Evolutionary conservation across 2,797 vertebrate species (phyloP).

Genomic region (Tinamus major): DNA sequence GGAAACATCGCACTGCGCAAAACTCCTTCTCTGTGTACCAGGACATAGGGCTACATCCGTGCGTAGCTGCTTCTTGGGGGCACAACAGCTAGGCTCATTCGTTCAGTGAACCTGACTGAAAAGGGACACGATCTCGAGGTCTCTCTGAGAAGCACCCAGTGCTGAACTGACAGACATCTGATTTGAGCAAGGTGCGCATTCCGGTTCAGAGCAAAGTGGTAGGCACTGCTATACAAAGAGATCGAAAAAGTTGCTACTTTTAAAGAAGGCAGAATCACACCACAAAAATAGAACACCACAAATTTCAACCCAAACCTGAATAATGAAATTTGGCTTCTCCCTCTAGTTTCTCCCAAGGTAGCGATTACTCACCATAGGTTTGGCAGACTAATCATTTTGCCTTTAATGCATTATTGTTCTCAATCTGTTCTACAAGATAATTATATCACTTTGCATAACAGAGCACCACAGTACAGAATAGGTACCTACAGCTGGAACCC

Average conservation of each 20-base stretch:
- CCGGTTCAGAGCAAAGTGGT: background rate
- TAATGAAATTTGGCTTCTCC: background rate
- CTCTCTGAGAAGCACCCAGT: background rate
- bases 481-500: background rate
- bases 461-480: background rate
- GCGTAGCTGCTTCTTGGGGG: background rate
- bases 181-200: background rate
- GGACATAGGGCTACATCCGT: background rate
- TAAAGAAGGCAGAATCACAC: background rate
- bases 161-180: background rate
- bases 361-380: background rate
- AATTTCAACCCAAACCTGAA: background rate
- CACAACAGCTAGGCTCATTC: background rate
- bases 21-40: background rate
- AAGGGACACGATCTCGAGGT: background rate
- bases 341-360: background rate
- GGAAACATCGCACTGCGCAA: background rate
- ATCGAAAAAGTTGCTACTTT: background rate
- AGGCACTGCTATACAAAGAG: background rate
- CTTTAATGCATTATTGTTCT: no score
- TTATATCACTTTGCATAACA: background rate
- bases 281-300: background rate
- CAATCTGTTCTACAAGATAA: background rate
- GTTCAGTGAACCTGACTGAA: background rate
- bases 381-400: background rate